Evolutionary conservation across 35 echinoderm and acorn worm genomes (phyloP).

Genomic region (Strongylocentrotus purpuratus): DNA sequence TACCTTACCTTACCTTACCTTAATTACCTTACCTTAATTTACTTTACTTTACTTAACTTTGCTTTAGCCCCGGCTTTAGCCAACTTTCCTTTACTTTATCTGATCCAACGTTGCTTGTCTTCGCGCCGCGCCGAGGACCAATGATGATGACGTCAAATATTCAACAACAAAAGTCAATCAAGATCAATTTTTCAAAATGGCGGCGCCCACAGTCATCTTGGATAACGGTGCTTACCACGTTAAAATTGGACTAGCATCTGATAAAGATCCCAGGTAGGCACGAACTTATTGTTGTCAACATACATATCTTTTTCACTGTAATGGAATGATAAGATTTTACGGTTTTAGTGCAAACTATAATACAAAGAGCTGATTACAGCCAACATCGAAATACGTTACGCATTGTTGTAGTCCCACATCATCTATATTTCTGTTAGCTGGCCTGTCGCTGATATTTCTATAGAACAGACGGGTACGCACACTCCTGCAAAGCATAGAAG

Average conservation of each 20-base stretch:
- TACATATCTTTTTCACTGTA: not conserved
- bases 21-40: no score
- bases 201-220: slow-evolving; percentile 59
- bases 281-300: not conserved
- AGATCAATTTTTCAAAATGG: slow-evolving; percentile 41
- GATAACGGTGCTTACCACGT: slow-evolving; percentile 80
- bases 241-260: slow-evolving; percentile 71
- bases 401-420: not conserved
- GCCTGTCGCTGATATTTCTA: not conserved
- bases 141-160: no score
- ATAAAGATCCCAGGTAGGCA: slow-evolving; percentile 71
- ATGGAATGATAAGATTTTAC: not conserved
- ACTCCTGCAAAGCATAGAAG: no score
- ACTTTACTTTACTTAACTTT: no score
- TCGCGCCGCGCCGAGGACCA: no score
- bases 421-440: not conserved
- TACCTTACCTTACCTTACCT: no score
- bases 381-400: not conserved
- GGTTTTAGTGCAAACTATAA: not conserved
- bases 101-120: no score
- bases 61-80: no score
- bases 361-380: not conserved
- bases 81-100: no score
- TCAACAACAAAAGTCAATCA: no score
- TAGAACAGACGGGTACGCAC: no score